Evolutionary conservation across 2,113 vertebrate genomes (phyloP), one percentile per base, ranked within the genome.

Genomic region (Eurypyga helias): DNA sequence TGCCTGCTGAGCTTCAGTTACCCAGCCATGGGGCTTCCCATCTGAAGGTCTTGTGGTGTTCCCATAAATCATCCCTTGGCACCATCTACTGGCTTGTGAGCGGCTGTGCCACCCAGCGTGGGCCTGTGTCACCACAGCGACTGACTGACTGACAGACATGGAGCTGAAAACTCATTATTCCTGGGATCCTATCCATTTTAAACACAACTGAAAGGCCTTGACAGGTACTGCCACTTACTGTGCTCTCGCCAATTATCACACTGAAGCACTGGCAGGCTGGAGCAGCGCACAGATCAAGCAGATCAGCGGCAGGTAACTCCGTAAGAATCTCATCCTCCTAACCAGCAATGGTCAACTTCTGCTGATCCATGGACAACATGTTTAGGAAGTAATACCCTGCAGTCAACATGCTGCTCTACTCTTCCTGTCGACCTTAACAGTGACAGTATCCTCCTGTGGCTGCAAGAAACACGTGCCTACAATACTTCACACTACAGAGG

Each of bases 31-130:
- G 25, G 15, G 25, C 36, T 77, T 69, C 67, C 52, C 46, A 65
- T 51, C 8, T 2, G 33, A 54, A 62, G 19, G 73, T 12, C 34
- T 34, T 33, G 45, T 7, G 7, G 25, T 14, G 33, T 23, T 46
- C 25, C 29, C 11, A 34, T 41, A 41, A 49, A 84, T 72, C 28
- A 87, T 84, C 83, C 82, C 85, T 33, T 93, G 90, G 95, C 94
- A 94, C 93, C 95, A 96, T 36, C 94, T 97, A 69, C 95, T 91
- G 95, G 92, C 72, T 92, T 34, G 10, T 31, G 31, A 83, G 72
- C 3, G 4, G 34, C 16, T 70, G 41, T 24, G 69, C 69, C 80
- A 76, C 41, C 65, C 29, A 1, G 11, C 3, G 29, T 8, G 70
- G 48, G 41, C n/a, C 52, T 0, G 0, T 33, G 67, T 46, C 83